Evolutionary conservation across 2,888 invertebrate genomes (phyloP), one percentile per base, ranked within the genome.

Genomic region (Lamellibrachia columna): DNA sequence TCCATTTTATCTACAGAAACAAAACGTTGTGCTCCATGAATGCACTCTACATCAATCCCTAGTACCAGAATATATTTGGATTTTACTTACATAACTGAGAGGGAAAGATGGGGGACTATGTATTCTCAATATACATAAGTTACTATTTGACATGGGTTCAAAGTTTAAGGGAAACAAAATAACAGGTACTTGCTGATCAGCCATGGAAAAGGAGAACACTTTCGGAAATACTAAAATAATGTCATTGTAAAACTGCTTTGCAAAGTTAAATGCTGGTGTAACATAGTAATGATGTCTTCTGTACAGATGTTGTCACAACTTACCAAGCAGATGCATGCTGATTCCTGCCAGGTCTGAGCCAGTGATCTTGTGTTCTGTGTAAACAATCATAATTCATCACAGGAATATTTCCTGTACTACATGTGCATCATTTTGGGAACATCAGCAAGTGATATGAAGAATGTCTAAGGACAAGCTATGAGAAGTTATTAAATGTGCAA

Each of bases 1-100:
- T 91, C 91, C 91, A 91, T 52, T 52, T 53, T 91, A 53, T 91
- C 90, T 90, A 52, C 52, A 90, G 8, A 40, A 90, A 40, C 52
- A 90, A 90, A 90, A 55, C 55, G 9, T 9, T 40, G 1, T 40
- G 0, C 40, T 40, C 40, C 40, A 40, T 40, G 40, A 40, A 40
- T 40, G 40, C 40, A 40, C 40, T 40, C 40, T 40, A 40, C 40
- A 40, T 40, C 40, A 40, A 40, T 40, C 40, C 40, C 40, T 40
- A 40, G 40, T 40, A 40, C 40, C 40, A 40, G 40, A 40, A 40
- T 40, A 40, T 40, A 40, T 40, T 40, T 40, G 40, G 40, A 40
- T 40, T 40, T 40, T 40, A 40, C 40, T 40, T 40, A 40, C 40
- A 40, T 40, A 40, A 40, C 0, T 40, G 40, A 40, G 40, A 40